phyloP scores from a whole-genome alignment of 2,888 invertebrate genomes.

The Drosophila koepferae region DNA sequence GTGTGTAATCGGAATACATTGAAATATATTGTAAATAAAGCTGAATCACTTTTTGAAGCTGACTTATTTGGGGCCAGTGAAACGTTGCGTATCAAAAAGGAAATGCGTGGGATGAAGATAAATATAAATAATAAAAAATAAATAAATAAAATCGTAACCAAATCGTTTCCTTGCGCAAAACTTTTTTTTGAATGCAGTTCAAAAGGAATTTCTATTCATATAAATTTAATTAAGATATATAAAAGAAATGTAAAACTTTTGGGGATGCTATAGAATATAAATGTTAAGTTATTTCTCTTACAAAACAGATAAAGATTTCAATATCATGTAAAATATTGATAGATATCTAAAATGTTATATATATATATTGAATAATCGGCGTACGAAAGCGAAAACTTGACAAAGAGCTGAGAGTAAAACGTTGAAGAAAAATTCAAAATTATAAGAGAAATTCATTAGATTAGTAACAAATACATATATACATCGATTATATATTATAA shows the following conservation, averaged over 20 bases:
- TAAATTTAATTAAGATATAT: not conserved
- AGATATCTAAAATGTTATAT: too few relatives aligned
- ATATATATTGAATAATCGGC: too few relatives aligned
- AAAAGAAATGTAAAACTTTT: not conserved
- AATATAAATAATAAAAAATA: too few relatives aligned
- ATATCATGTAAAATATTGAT: too few relatives aligned
- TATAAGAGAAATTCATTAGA: not conserved
- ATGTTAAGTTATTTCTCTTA: not conserved
- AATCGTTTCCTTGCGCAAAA: not conserved
- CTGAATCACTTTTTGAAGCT: not conserved
- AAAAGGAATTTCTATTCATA: not conserved
- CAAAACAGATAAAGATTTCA: not conserved
- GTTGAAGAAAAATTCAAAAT: not conserved
- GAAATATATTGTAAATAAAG: not conserved
- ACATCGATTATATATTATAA: too few relatives aligned
- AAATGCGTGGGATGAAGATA: too few relatives aligned
- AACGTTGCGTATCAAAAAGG: too few relatives aligned
- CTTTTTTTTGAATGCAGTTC: not conserved
- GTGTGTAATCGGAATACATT: conserved; percentile 1
- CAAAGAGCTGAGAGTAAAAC: not conserved
- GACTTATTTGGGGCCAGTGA: not conserved
- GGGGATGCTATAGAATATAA: not conserved
- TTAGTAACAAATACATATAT: too few relatives aligned
- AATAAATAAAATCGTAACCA: too few relatives aligned
- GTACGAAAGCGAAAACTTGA: too few relatives aligned